Percentiles rank a stretch among this genome's conserved stretches.
Evolutionary conservation across 2,797 vertebrate genomes (phyloP).

Genomic region (Prionace glauca): DNA sequence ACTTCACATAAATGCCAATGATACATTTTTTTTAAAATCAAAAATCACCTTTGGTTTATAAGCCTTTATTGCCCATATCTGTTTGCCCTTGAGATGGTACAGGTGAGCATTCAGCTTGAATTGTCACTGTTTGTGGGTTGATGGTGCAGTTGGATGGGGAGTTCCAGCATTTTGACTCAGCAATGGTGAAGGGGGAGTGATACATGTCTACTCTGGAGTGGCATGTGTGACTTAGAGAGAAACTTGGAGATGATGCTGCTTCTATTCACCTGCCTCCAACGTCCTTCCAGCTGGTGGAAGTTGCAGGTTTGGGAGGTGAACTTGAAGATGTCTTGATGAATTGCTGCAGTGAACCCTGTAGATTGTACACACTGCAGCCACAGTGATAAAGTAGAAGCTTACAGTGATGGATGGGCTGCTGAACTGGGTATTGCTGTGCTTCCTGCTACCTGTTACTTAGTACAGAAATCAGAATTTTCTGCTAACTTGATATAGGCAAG

Average conservation of each 20-base stretch:
- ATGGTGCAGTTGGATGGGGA: background rate
- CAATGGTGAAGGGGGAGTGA: background rate
- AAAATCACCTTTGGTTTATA: background rate
- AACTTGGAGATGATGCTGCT: background rate
- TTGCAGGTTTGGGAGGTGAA: background rate
- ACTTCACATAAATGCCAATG: background rate
- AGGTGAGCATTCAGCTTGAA: background rate
- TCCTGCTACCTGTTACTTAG: background rate
- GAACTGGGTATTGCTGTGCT: background rate
- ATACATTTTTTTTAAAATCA: background rate
- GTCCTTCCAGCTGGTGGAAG: background rate
- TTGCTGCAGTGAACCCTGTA: background rate
- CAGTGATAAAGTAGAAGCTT: too few relatives aligned
- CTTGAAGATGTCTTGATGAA: background rate
- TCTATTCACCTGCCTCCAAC: background rate
- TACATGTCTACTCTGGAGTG: background rate
- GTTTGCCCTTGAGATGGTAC: background rate
- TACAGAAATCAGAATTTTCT: background rate
- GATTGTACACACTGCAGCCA: background rate
- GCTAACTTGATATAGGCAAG: background rate
- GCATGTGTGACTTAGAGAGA: background rate
- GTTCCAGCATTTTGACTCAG: background rate
- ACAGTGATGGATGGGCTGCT: background rate
- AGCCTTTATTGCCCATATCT: background rate
- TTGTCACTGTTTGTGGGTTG: background rate